phyloP scores from a whole-genome alignment of 2,888 invertebrate species.

The Halictus ligatus region DNA sequence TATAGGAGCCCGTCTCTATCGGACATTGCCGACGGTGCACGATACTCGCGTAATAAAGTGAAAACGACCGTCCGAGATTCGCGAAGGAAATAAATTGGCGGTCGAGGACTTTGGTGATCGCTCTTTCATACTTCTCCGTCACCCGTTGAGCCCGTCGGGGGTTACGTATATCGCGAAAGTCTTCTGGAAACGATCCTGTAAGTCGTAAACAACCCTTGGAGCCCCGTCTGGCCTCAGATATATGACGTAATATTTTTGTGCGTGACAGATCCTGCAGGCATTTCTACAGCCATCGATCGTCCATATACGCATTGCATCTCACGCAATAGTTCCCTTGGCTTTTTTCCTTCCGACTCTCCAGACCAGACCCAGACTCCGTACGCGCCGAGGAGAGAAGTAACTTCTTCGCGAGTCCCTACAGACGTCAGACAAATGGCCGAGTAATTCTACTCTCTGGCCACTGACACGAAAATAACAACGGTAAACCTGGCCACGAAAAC shows the following conservation, averaged over 20 bases:
- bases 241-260: conserved; percentile 81
- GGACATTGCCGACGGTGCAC: conserved; percentile 51
- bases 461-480: neutral
- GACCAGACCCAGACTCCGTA: neutral
- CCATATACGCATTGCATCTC: conserved; percentile 71
- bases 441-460: neutral
- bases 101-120: conserved; percentile 64
- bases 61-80: conserved; percentile 70
- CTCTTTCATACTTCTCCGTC: conserved; percentile 69
- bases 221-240: conserved; percentile 78
- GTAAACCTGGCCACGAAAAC: neutral
- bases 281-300: conserved; percentile 78
- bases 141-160: conserved; percentile 69
- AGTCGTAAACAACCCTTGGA: conserved; percentile 80
- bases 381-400: neutral
- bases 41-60: conserved; percentile 71
- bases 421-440: conserved; percentile 33
- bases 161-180: conserved; percentile 74
- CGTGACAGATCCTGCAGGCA: conserved; percentile 79
- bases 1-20: conserved; percentile 60
- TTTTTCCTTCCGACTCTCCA: conserved; percentile 16
- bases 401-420: neutral
- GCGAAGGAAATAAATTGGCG: conserved; percentile 68
- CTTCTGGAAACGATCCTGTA: conserved; percentile 80
- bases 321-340: conserved; percentile 58